Evolutionary conservation across 2,888 invertebrate species (phyloP), one percentile per base, ranked within the genome.

Genomic region (Lingula anatina): DNA sequence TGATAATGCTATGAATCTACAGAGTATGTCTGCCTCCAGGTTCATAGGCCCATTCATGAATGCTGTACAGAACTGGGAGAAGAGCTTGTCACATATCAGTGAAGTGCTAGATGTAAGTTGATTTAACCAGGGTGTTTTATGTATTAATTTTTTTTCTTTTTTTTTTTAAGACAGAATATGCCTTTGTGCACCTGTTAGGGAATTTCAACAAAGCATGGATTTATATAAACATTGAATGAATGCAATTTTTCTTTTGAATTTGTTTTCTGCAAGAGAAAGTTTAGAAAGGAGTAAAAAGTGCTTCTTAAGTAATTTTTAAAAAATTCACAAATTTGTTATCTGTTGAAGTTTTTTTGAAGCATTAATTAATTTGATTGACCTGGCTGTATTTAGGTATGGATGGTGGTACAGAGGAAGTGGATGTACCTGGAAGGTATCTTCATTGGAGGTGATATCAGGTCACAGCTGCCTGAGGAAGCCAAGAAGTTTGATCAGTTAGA

Each of bases 351-450:
- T n/a, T n/a, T n/a, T n/a, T n/a, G n/a, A n/a, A n/a, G n/a, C n/a
- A n/a, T n/a, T n/a, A n/a, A n/a, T n/a, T n/a, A n/a, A n/a, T n/a
- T n/a, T n/a, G n/a, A n/a, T n/a, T n/a, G n/a, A n/a, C n/a, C n/a
- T n/a, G n/a, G n/a, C n/a, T n/a, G n/a, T n/a, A n/a, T n/a, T n/a
- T n/a, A 78, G 75, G 69, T 87, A 58, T 94, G 93, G 93, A 79
- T 88, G 70, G 82, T 84, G 2, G 86, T 89, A 2, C 94, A 94
- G 72, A 81, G 87, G 50, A 92, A 90, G 73, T 94, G 94, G 93
- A 81, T 92, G 57, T 91, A 94, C 70, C 79, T 94, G 56, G 93
- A 93, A 71, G 91, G 91, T 0, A 92, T 94, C 54, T 94, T 93
- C 72, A 85, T 91, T 1, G 90, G 89, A 0, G 90, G 90, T 4